Percentiles rank a stretch among this genome's conserved stretches.
These are phyloP conservation scores for Gobionotothen gibberifrons DNA, from an alignment of 2,797 vertebrate species.

Conservation along the genomic window DNA sequence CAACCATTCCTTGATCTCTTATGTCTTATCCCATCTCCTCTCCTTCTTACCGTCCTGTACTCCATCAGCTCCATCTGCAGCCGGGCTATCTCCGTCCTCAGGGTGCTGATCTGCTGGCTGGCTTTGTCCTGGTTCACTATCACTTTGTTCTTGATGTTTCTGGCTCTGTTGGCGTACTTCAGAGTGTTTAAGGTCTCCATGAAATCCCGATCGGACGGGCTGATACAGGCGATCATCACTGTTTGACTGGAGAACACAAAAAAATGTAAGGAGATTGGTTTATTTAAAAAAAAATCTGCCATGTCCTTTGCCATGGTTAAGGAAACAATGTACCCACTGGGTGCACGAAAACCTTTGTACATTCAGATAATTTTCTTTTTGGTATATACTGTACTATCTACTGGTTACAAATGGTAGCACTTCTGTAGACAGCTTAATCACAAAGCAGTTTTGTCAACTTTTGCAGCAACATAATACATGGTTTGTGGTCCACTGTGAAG, in stretches of 20 bases:
- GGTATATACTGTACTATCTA: too few species aligned
- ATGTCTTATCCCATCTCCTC: not conserved
- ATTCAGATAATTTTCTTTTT: not conserved
- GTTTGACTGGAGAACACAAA: slow-evolving; percentile 88
- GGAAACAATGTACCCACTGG: not conserved
- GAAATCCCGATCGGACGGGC: slow-evolving; percentile 97
- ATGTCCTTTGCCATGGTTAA: not conserved
- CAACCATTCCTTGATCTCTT: too few species aligned
- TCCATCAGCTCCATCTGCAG: slow-evolving; percentile 98
- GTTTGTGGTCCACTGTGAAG: not conserved
- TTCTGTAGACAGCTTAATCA: not conserved
- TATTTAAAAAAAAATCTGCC: too few species aligned
- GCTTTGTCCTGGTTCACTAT: slow-evolving; percentile 96
- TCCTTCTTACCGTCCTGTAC: slow-evolving; percentile 89
- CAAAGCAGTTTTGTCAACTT: not conserved
- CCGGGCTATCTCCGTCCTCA: slow-evolving; percentile 93
- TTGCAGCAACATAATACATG: not conserved
- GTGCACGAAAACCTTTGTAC: not conserved
- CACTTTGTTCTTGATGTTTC: slow-evolving; percentile 99
- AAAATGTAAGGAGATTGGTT: not conserved
- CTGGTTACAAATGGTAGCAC: too few species aligned
- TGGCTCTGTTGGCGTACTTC: slow-evolving; percentile 96
- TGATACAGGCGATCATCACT: slow-evolving; percentile 97
- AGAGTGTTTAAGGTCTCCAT: slow-evolving; percentile 98
- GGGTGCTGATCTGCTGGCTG: slow-evolving; percentile 95